Percentiles rank a stretch among this genome's conserved stretches.
phyloP scores from a whole-genome alignment of 2,888 invertebrate genomes.

The Geophilus truncorum region DNA sequence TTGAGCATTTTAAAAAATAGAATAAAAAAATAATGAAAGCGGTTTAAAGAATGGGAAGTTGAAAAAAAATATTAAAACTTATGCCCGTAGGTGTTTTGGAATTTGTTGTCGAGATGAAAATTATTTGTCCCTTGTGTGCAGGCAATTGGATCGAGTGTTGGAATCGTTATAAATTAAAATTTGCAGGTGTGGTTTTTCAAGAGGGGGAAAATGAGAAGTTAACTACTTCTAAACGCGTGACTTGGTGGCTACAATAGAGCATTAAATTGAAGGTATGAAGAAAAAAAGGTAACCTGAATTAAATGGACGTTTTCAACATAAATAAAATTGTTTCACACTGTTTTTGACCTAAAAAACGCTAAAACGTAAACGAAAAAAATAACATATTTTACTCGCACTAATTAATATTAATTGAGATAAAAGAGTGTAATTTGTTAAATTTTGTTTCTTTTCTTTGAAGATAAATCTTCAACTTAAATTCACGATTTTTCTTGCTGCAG shows the following conservation, averaged over 20 bases:
- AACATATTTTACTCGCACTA: too few relatives aligned
- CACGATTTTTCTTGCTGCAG: not conserved
- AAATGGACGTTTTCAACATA: not conserved
- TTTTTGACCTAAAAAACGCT: too few relatives aligned
- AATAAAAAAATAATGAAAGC: not conserved
- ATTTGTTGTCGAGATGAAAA: conserved; percentile 4
- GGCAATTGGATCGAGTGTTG: not conserved
- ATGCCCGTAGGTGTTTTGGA: not conserved
- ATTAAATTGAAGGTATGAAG: not conserved
- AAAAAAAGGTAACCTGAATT: not conserved
- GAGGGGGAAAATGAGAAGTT: not conserved
- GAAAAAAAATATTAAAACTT: not conserved
- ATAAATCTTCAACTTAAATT: not conserved
- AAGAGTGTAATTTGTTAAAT: too few relatives aligned
- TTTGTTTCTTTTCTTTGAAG: not conserved
- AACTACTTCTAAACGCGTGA: not conserved
- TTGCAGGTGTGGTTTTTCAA: not conserved
- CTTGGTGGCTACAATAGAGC: not conserved
- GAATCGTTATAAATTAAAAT: not conserved
- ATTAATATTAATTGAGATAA: too few relatives aligned
- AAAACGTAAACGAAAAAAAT: too few relatives aligned
- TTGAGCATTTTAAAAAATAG: not conserved
- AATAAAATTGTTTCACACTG: too few relatives aligned
- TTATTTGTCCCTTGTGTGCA: not conserved
- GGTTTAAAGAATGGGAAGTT: not conserved